These are phyloP conservation scores for Pangasius mekongensis DNA, from an alignment of 2,797 vertebrate species.

Conservation along the genomic window DNA sequence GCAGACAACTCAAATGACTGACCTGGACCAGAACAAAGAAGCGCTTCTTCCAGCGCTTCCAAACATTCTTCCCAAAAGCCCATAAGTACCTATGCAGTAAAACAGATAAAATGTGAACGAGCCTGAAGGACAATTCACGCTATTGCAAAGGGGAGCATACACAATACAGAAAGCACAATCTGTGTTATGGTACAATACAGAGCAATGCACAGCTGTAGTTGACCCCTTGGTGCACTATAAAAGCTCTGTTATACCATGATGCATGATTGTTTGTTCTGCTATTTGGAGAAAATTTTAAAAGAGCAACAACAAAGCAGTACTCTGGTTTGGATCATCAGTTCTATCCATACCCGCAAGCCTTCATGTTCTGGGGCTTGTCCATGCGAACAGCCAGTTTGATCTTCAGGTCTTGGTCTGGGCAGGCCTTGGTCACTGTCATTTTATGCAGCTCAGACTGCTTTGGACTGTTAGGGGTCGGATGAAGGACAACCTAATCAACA, in stretches of 20 bases:
- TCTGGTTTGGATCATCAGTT: neutral
- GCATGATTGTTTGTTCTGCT: neutral
- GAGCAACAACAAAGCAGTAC: neutral
- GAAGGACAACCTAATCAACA: constrained; percentile 89
- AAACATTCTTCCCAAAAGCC: constrained; percentile 99
- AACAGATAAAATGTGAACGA: constrained; percentile 48
- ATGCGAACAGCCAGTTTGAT: constrained; percentile 98
- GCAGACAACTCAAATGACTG: constrained; percentile 3
- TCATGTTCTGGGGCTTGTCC: constrained; percentile 99
- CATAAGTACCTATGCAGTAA: constrained; percentile 88
- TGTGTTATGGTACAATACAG: neutral
- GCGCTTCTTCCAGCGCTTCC: constrained; percentile 99
- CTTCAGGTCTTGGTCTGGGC: constrained; percentile 95
- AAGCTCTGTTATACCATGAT: constrained; percentile 1
- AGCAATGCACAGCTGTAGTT: neutral
- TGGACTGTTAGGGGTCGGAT: constrained; percentile 97
- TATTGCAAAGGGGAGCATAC: neutral
- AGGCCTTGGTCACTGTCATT: constrained; percentile 98
- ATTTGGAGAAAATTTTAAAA: neutral
- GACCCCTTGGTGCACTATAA: neutral
- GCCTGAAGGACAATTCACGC: neutral
- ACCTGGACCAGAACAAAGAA: constrained; percentile 99
- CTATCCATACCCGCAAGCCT: constrained; percentile 93
- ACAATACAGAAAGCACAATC: neutral
- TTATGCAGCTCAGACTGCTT: constrained; percentile 98